Conservation (phyloP, 2,797 vertebrate genomes). For the Coluber constrictor region DNA sequence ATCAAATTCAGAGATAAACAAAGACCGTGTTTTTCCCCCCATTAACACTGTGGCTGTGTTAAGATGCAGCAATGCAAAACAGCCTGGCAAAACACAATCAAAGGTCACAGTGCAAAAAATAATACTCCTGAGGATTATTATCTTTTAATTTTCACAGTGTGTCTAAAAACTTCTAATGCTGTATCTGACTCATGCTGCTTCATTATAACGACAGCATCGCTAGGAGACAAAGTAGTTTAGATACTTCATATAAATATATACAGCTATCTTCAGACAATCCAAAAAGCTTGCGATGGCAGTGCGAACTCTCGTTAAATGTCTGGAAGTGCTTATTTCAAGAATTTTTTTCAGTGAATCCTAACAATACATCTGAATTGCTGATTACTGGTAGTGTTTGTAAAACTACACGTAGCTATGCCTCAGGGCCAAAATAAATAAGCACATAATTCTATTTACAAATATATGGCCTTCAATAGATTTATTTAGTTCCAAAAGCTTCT, state of each 20-base stretch:
- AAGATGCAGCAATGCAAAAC: conserved; percentile 45
- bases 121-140: conserved; percentile 30
- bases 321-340: not conserved
- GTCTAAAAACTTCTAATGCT: conserved; percentile 5
- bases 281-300: not conserved
- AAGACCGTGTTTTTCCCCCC: conserved; percentile 43
- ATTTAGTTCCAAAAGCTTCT: not conserved
- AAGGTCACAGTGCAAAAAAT: conserved; percentile 33
- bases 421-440: conserved; percentile 21
- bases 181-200: conserved; percentile 24
- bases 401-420: not conserved
- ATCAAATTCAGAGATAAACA: conserved; percentile 66
- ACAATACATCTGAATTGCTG: not conserved
- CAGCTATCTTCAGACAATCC: conserved; percentile 23
- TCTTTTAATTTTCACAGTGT: conserved; percentile 46
- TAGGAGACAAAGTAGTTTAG: conserved; percentile 18
- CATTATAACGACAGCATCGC: conserved; percentile 11
- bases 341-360: not conserved
- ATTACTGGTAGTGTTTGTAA: conserved; percentile 9
- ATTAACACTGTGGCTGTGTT: conserved; percentile 41
- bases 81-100: conserved; percentile 34
- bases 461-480: not conserved
- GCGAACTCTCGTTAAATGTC: not conserved
- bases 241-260: conserved; percentile 20
- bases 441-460: conserved; percentile 11